phyloP scores from a whole-genome alignment of 2,113 vertebrate species.

The Ahaetulla prasina region DNA sequence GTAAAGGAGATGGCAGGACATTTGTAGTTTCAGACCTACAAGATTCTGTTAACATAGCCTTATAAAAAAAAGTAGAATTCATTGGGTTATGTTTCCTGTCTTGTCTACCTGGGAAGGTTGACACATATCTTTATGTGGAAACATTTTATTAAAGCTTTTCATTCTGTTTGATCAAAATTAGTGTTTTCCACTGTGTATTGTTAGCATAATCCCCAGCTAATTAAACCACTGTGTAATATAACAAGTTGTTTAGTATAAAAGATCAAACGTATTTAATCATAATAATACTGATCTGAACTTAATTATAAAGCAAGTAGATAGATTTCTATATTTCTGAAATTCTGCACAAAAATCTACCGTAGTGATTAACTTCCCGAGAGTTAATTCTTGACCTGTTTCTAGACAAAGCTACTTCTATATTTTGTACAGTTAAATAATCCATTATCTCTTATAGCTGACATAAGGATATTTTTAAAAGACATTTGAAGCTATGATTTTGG shows the following conservation, averaged over 20 bases:
- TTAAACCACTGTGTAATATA: conserved; percentile 41
- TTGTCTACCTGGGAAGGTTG: background rate
- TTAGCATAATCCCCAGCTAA: conserved; percentile 44
- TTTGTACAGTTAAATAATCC: background rate
- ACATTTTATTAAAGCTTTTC: conserved; percentile 32
- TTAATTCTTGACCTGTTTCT: background rate
- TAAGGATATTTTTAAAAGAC: background rate
- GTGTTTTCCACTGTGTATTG: conserved; percentile 29
- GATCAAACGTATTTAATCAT: conserved; percentile 24
- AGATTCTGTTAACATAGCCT: background rate
- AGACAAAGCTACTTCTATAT: background rate
- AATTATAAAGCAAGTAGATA: conserved; percentile 23
- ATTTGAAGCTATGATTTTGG: background rate
- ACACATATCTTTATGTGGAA: conserved; percentile 1
- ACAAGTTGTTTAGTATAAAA: conserved; percentile 23
- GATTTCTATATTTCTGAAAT: conserved; percentile 31
- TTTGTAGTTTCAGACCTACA: background rate
- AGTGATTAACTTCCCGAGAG: conserved; percentile 21
- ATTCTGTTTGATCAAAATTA: conserved; percentile 32
- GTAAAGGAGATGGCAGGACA: background rate
- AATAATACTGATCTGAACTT: conserved; percentile 21
- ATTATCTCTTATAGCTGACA: background rate
- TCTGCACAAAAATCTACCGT: background rate
- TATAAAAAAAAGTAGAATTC: background rate
- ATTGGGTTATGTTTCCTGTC: background rate